Percentiles rank a stretch among this genome's conserved stretches.
Evolutionary conservation across 2,888 invertebrate genomes (phyloP).

Genomic region (Drosophila bunnanda): DNA sequence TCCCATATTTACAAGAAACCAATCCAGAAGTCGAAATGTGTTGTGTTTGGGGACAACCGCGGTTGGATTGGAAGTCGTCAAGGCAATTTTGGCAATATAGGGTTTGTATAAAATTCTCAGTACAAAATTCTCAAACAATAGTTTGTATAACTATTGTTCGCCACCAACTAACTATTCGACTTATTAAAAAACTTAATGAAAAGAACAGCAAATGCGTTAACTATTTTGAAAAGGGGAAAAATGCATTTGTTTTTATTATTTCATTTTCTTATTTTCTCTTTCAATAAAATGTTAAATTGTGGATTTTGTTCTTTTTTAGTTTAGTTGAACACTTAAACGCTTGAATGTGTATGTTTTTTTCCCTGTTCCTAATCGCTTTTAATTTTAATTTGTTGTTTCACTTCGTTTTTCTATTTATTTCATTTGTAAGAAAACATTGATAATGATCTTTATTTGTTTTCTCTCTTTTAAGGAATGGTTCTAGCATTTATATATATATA

Average conservation of each 20-base stretch:
- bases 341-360: slow-evolving; percentile 39
- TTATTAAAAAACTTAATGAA: too few species aligned
- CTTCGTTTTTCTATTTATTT: slow-evolving; percentile 33
- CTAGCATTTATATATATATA: slow-evolving; percentile 20
- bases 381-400: slow-evolving; percentile 21
- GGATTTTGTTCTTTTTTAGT: slow-evolving; percentile 21
- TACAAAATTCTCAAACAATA: too few species aligned
- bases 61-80: too few species aligned
- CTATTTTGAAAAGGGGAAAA: slow-evolving; percentile 69
- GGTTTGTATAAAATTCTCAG: too few species aligned
- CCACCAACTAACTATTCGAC: neutral
- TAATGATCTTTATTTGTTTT: slow-evolving; percentile 40
- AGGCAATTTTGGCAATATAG: too few species aligned
- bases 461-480: slow-evolving; percentile 54
- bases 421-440: slow-evolving; percentile 66
- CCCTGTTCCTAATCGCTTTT: slow-evolving; percentile 41
- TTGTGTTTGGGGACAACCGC: too few species aligned
- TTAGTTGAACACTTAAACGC: slow-evolving; percentile 37
- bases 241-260: slow-evolving; percentile 72
- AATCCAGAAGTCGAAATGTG: too few species aligned
- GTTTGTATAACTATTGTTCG: too few species aligned
- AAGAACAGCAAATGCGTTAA: neutral
- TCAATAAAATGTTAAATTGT: slow-evolving; percentile 34
- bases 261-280: slow-evolving; percentile 26
- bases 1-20: too few species aligned